Percentiles rank a stretch among this genome's conserved stretches.
These are phyloP conservation scores for Leptobrachium leishanense DNA, from an alignment of 2,113 vertebrate genomes.

Conservation along the genomic window DNA sequence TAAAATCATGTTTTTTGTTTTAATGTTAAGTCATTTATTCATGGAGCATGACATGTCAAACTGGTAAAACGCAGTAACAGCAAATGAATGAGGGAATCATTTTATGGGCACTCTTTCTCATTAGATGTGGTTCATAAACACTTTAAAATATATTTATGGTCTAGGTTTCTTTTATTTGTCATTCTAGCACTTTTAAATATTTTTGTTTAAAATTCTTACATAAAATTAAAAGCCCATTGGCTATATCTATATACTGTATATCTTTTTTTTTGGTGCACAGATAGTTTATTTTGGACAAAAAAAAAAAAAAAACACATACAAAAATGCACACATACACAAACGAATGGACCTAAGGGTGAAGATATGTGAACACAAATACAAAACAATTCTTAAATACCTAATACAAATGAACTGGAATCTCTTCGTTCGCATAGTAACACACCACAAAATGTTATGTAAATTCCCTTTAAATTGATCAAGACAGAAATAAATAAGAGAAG, in stretches of 20 bases:
- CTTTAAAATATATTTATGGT: background rate
- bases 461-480: constrained; percentile 58
- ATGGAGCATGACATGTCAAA: constrained; percentile 16
- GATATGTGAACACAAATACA: too few species aligned
- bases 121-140: background rate
- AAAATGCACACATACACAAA: too few species aligned
- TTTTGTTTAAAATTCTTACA: background rate
- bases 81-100: background rate
- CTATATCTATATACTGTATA: too few species aligned
- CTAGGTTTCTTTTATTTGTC: background rate
- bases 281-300: too few species aligned
- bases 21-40: constrained; percentile 1
- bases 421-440: background rate
- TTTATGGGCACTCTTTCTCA: background rate
- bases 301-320: too few species aligned
- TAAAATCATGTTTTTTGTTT: constrained; percentile 12
- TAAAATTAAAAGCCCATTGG: too few species aligned
- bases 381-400: constrained; percentile 42
- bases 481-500: constrained; percentile 64
- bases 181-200: background rate
- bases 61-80: constrained; percentile 2
- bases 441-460: constrained; percentile 49
- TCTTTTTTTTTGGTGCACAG: too few species aligned
- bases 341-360: too few species aligned
- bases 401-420: background rate